Conservation (phyloP, 2,113 vertebrate species). For the Macaca fascicularis region DNA sequence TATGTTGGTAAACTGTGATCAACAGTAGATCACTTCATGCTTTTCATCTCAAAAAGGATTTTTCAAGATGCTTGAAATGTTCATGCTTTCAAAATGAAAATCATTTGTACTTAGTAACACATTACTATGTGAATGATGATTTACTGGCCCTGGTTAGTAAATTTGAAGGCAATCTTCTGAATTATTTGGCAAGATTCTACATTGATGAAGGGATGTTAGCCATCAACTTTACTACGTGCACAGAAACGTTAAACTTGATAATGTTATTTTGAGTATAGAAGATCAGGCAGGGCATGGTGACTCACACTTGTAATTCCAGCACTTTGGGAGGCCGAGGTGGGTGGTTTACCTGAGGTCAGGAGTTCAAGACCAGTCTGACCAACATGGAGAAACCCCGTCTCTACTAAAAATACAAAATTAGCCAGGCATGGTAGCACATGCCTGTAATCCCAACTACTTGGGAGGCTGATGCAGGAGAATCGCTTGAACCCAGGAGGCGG, state of each 20-base stretch:
- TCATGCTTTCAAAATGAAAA: neutral
- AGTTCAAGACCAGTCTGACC: too few species aligned
- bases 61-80: neutral
- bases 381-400: too few species aligned
- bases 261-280: constrained; percentile 81
- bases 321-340: too few species aligned
- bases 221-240: constrained; percentile 92
- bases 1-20: neutral
- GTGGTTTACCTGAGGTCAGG: too few species aligned
- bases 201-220: constrained; percentile 95
- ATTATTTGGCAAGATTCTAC: constrained; percentile 94
- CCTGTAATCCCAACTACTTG: too few species aligned
- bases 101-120: constrained; percentile 91
- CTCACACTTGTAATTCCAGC: too few species aligned
- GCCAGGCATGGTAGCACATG: too few species aligned
- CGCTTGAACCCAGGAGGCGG: too few species aligned
- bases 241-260: constrained; percentile 81
- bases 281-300: constrained; percentile 70
- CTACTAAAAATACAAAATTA: too few species aligned
- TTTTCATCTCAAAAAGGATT: neutral
- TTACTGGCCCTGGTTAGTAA: constrained; percentile 94
- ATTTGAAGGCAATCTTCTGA: constrained; percentile 93
- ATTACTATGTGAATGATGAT: constrained; percentile 94
- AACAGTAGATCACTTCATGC: neutral
- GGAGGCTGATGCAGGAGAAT: too few species aligned